Evolutionary conservation across 2,888 invertebrate genomes (phyloP), one percentile per base, ranked within the genome.

Genomic region (Alloplasta piceator): DNA sequence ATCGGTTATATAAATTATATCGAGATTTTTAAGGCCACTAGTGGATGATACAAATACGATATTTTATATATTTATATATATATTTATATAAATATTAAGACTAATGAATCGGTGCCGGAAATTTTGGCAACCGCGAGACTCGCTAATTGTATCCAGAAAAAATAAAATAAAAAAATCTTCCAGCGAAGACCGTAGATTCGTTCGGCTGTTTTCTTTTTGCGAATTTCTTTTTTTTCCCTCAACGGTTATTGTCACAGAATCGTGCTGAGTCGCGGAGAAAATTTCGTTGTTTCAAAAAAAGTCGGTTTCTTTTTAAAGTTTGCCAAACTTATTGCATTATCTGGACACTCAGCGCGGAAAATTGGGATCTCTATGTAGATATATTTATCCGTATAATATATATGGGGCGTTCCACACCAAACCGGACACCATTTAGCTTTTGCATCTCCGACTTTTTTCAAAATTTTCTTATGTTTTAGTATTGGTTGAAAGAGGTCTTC

Each of bases 11-110:
- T 74, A 39, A 78, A 73, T 81, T 77, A 70, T 78, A 72, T 70
- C 70, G 84, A 83, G 89, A 89, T 75, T 81, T 50, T 50, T 91
- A 92, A 92, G 92, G 92, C 92, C 92, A 91, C 92, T 92, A 92
- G 90, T 89, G 89, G 92, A 86, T 91, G 87, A 91, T 91, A 91
- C 89, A 91, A 86, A 88, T 91, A 89, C 83, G 87, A 90, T 90
- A 89, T 89, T 61, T 64, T 76, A n/a, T n/a, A n/a, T n/a, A n/a
- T n/a, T n/a, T n/a, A n/a, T n/a, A n/a, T n/a, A n/a, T n/a, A n/a
- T n/a, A n/a, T n/a, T n/a, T n/a, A 72, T 78, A 74, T 81, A 81
- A 73, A 80, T 81, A 81, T 81, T 81, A 77, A 68, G 78, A 78
- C 81, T 77, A 81, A 89, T 84, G 84, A 84, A 86, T 88, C 89